Base-by-base conservation (phyloP, 2,888 invertebrate species). In the Caenorhabditis imperialis region DNA sequence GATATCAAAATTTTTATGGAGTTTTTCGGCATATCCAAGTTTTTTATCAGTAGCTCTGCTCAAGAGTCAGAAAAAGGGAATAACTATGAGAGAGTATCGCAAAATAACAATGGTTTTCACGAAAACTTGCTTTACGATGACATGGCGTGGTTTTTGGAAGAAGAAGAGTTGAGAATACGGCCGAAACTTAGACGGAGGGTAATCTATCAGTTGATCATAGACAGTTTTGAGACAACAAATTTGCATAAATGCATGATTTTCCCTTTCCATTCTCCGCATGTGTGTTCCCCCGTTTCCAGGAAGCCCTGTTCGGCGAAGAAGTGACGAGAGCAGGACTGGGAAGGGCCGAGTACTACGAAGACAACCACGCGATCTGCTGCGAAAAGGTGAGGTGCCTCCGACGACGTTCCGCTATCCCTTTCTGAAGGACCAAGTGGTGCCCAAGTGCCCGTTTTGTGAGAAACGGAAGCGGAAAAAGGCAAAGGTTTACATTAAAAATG, bases 231-330 rank as follows among this genome's bases (percentile, higher is more conserved):
- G 3, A 18, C 30, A 35, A 35, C 44, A 44, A 18, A 27, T 44
- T 44, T 22, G 20, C n/a, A n/a, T n/a, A 53, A 37, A 6, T 30
- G 61, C 61, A 61, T 61, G 61, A 23, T 44, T 50, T 47, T 35
- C 35, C 10, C 35, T 25, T 63, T 38, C 33, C 20, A 18, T 33
- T 50, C 37, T 42, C 30, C 23, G 67, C 67, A 67, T 67, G 67
- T 27, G 12, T 48, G 60, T 50, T 33, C 60, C 48, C n/a, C 30
- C 25, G 45, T 50, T 65, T 72, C 37, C 65, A 71, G 75, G 75
- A 75, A 57, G 75, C 75, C 33, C 33, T 75, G 33, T 71, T 51
- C 45, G 75, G 75, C 25, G 75, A 75, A 61, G 71, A 75, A 61
- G 75, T 75, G 45, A 75, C 75, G 5, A 25, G 75, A 55, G 75